Conservation (phyloP, 2,888 invertebrate species). For the Drosophila paucipuncta region DNA sequence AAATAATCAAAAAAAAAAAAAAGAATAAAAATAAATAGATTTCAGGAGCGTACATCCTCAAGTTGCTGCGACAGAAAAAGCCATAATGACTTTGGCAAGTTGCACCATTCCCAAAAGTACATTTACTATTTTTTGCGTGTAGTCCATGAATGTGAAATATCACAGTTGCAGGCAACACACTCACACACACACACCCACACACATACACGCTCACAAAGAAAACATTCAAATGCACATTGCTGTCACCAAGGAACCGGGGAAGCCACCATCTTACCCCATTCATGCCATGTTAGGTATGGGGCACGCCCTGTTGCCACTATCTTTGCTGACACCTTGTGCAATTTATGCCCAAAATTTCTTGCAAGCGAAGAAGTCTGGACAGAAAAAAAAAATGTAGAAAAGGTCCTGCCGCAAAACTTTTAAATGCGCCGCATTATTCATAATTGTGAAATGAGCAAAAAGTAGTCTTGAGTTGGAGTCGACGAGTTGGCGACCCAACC, state of each 20-base stretch:
- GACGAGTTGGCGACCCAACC: not conserved
- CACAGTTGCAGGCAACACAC: conserved; percentile 30
- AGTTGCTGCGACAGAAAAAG: conserved; percentile 40
- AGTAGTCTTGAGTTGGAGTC: conserved; percentile 7
- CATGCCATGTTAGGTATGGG: conserved; percentile 23
- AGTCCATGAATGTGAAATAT: conserved; percentile 70
- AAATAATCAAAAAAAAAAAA: conserved; percentile 15
- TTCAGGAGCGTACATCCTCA: conserved; percentile 27
- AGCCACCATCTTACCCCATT: conserved; percentile 46
- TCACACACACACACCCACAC: not conserved
- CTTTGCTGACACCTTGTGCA: conserved; percentile 74
- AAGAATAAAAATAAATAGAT: conserved; percentile 6
- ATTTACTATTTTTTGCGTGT: conserved; percentile 58
- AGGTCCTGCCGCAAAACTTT: conserved; percentile 66
- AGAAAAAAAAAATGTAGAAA: conserved; percentile 19
- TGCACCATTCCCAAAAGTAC: conserved; percentile 51
- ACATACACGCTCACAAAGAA: not conserved
- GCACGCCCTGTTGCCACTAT: conserved; percentile 50
- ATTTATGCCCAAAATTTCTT: conserved; percentile 70
- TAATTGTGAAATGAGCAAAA: conserved; percentile 52
- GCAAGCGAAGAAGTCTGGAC: conserved; percentile 38
- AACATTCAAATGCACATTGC: conserved; percentile 2
- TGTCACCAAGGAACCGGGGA: conserved; percentile 1
- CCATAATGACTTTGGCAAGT: conserved; percentile 69
- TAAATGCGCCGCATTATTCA: conserved; percentile 76